Conservation (phyloP, 2,113 vertebrate species). For the Otolemur garnettii region DNA sequence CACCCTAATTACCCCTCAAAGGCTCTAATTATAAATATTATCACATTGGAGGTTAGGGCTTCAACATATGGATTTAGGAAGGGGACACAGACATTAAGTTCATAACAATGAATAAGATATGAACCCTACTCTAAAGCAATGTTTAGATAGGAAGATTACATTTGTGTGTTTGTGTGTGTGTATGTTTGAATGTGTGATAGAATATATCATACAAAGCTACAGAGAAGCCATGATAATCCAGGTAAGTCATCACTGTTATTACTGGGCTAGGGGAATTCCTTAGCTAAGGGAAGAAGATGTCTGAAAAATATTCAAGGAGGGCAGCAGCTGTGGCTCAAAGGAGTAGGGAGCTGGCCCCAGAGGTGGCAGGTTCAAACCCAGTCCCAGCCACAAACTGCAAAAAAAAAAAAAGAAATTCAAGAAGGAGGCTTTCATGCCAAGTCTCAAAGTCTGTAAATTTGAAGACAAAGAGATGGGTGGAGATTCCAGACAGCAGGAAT, state of each 20-base stretch:
- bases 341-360: too few species aligned
- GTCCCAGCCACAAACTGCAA: too few species aligned
- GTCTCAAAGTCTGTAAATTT: slow-evolving; percentile 21
- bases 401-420: too few species aligned
- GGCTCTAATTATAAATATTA: background rate
- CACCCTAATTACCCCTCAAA: background rate
- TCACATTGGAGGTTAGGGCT: background rate
- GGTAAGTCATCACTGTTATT: background rate
- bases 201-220: background rate
- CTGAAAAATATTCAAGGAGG: slow-evolving; percentile 2
- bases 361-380: too few species aligned
- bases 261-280: background rate
- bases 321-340: too few species aligned
- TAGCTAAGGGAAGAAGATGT: background rate
- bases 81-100: background rate
- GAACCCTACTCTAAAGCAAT: background rate
- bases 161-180: background rate
- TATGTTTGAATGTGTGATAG: background rate
- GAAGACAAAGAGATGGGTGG: background rate
- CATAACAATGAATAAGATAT: background rate
- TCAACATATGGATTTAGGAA: background rate
- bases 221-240: background rate
- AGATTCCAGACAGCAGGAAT: background rate
- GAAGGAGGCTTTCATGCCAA: background rate
- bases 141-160: background rate